Evolutionary conservation across 2,888 invertebrate species (phyloP), one percentile per base, ranked within the genome.

Genomic region (Drosophila leonis): DNA sequence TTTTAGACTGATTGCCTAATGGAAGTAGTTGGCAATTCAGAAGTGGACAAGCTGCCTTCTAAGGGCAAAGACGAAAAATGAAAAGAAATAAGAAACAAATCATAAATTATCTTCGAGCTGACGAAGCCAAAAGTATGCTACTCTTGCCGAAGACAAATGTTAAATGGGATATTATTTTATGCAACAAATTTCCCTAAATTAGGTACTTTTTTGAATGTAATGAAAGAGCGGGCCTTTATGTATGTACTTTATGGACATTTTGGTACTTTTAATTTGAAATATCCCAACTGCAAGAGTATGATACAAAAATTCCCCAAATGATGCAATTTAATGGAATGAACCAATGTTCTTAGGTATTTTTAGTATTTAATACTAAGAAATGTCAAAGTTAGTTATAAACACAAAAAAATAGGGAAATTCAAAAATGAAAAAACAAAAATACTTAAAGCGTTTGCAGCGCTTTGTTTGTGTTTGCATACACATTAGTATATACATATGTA

Each of bases 401-500:
- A 15, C 24, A 24, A 24, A 35, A 24, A 24, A 8, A n/a, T 24
- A n/a, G 24, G 20, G 5, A 51, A 52, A 24, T 35, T 24, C 15
- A 12, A 35, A 51, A 20, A 1, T 46, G 46, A 7, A 1, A 37
- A 37, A n/a, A 15, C 0, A 33, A 24, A 24, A 18, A 29, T 31
- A 39, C 51, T 7, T 33, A 10, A 68, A 42, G 41, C 68, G 44
- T 57, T 66, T 66, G 67, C 60, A 60, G 60, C 60, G 20, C 49
- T 37, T 49, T 52, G 37, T 56, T 56, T 41, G 63, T 39, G 56
- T 24, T 24, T 44, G 41, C 41, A 41, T 46, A 56, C 31, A 49
- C 29, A 33, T 55, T 27, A 49, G 33, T 35, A 56, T 55, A 52
- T 35, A 44, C 51, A 49, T 33, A 31, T 24, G 39, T 27, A 59